Evolutionary conservation across 2,113 vertebrate species (phyloP).

Genomic region (Psammodynastes pulverulentus): DNA sequence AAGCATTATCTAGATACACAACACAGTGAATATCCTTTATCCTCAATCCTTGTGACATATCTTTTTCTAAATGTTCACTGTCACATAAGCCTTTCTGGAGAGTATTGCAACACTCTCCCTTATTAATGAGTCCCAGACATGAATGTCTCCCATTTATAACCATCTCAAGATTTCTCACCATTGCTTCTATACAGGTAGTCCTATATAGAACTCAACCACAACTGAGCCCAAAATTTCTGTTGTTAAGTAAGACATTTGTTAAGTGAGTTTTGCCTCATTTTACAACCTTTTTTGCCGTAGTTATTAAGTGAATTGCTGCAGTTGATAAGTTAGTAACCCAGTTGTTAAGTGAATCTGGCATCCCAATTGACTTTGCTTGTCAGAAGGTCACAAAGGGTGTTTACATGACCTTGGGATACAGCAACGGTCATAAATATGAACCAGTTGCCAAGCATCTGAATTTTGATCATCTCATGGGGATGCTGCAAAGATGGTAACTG

Average conservation of each 20-base stretch:
- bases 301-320: background rate
- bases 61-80: background rate
- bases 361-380: background rate
- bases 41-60: background rate
- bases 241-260: background rate
- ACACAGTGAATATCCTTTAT: background rate
- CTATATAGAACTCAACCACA: background rate
- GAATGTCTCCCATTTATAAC: background rate
- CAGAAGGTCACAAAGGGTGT: background rate
- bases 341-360: background rate
- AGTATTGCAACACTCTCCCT: background rate
- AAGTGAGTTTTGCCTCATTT: background rate
- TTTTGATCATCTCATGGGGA: background rate
- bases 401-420: background rate
- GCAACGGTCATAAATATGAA: background rate
- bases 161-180: background rate
- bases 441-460: background rate
- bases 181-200: background rate
- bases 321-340: background rate
- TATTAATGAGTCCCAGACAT: background rate
- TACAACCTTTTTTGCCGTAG: background rate
- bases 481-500: background rate
- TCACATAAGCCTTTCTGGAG: background rate
- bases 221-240: background rate
- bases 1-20: background rate